Percentiles rank a stretch among this genome's conserved stretches.
Conservation (phyloP, 2,113 vertebrate genomes). For the Protobothrops flavoviridis region DNA sequence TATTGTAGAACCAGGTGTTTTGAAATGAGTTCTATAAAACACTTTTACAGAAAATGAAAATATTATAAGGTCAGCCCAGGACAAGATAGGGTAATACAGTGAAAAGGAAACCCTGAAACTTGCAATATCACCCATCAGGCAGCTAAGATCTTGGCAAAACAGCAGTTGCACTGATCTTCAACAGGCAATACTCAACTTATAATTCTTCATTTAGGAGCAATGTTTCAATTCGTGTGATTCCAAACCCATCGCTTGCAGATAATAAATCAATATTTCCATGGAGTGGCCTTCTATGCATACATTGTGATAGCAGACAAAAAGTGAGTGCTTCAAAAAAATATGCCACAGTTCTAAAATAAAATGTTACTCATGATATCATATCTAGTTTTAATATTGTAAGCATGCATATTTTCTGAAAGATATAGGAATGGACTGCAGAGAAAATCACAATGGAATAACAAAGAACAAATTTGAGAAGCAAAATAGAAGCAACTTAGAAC, state of each 20-base stretch:
- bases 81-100: not conserved
- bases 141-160: not conserved
- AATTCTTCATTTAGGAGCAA: not conserved
- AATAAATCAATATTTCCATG: not conserved
- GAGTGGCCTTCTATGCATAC: not conserved
- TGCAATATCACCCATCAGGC: not conserved
- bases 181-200: not conserved
- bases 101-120: not conserved
- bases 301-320: not conserved
- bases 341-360: not conserved
- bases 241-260: not conserved
- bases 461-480: not conserved
- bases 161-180: not conserved
- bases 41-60: not conserved
- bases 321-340: not conserved
- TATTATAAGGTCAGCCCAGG: not conserved
- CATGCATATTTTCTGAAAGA: not conserved
- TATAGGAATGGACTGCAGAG: not conserved
- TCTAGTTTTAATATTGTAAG: not conserved
- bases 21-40: not conserved
- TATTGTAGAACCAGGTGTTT: not conserved
- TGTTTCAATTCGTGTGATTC: not conserved
- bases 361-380: not conserved
- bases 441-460: not conserved
- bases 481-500: not conserved